A percentile compares a stretch with the other conserved stretches of the same genome.
These are phyloP conservation scores for Sisor rabdophorus DNA, from an alignment of 2,113 vertebrate species.

Conservation along the genomic window DNA sequence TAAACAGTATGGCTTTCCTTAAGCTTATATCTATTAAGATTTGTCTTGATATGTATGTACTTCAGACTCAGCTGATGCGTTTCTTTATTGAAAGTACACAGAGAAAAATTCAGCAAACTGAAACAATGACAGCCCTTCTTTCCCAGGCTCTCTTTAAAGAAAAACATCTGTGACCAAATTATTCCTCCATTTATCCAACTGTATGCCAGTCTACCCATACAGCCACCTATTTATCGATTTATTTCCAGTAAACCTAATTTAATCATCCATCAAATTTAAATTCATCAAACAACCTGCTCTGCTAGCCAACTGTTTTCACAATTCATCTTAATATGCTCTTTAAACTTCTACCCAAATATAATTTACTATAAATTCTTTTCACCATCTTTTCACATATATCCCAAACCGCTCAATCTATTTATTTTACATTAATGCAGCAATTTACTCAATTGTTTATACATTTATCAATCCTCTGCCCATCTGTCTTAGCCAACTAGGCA, in stretches of 20 bases:
- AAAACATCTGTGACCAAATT: constrained; percentile 38
- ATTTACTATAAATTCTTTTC: no score
- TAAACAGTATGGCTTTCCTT: neutral
- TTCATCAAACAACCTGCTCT: neutral
- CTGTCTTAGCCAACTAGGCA: neutral
- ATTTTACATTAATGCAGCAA: neutral
- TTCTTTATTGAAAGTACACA: constrained; percentile 11
- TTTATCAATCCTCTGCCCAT: neutral
- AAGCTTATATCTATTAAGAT: no score
- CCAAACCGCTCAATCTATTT: neutral
- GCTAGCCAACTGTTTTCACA: neutral
- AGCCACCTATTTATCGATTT: neutral
- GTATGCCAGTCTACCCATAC: neutral
- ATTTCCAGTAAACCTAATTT: neutral
- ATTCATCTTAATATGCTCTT: neutral
- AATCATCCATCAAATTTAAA: neutral
- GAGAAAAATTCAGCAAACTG: constrained; percentile 7
- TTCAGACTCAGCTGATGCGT: constrained; percentile 37
- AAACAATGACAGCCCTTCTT: constrained; percentile 32
- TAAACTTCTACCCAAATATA: neutral
- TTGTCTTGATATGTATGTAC: no score
- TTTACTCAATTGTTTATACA: neutral
- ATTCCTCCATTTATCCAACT: neutral
- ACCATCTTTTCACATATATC: no score
- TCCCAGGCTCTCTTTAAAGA: constrained; percentile 22